Conservation (phyloP, 1,140 invertebrate genomes). For the Zaprionus kolodkinae region DNA sequence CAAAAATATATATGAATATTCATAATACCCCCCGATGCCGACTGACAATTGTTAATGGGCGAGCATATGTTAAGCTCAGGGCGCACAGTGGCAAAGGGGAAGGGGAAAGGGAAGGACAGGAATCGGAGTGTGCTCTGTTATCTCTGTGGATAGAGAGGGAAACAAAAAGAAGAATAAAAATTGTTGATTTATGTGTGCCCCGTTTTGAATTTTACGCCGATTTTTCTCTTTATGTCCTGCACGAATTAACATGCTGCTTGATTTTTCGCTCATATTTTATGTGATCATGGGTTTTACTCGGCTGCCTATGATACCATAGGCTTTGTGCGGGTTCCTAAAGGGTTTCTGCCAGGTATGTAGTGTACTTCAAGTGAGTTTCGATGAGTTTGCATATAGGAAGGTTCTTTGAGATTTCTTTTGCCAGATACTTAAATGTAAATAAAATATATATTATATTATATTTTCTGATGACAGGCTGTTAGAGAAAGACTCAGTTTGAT, state of each 20-base stretch:
- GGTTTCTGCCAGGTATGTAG: no score
- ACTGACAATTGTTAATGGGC: constrained; percentile 82
- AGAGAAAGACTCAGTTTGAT: no score
- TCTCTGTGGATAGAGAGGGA: constrained; percentile 34
- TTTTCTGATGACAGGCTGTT: no score
- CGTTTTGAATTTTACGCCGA: constrained; percentile 64
- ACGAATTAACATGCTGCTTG: constrained; percentile 69
- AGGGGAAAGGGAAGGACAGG: neutral
- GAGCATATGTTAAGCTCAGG: constrained; percentile 68
- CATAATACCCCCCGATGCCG: constrained; percentile 59
- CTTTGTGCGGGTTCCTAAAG: neutral
- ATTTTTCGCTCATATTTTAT: constrained; percentile 28
- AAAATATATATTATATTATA: no score
- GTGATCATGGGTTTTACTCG: constrained; percentile 15
- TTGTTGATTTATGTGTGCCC: constrained; percentile 75
- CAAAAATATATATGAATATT: constrained; percentile 83
- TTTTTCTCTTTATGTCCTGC: constrained; percentile 64
- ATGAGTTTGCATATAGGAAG: neutral
- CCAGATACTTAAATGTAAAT: no score
- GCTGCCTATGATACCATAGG: neutral
- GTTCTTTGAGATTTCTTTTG: neutral
- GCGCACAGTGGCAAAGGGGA: neutral
- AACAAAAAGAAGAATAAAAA: constrained; percentile 45
- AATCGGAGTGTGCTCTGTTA: constrained; percentile 37
- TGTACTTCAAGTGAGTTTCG: no score